Base-by-base conservation (phyloP, 1,140 invertebrate genomes). In the Heliconius congener region DNA sequence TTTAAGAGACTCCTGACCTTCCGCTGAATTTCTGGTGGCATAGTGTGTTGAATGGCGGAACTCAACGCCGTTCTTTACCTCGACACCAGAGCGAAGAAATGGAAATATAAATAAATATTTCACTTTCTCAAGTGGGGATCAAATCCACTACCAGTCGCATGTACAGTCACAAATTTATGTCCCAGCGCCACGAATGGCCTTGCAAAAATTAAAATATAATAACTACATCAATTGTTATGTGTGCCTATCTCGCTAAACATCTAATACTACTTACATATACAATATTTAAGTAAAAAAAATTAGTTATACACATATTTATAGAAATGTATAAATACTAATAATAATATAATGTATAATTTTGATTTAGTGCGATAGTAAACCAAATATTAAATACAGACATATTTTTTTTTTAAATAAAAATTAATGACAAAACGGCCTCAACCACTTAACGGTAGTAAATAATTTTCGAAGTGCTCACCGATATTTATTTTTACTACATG, bases 391-490 rank as follows among this genome's bases (percentile, higher is more conserved):
- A 27, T 2, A 57, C 19, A 9, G 3, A 23, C 55, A 57, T 66
- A 66, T 66, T 1, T 57, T 30, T 30, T 60, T 27, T 66, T 66
- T 30, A 1, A 30, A 66, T 66, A 30, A 66, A 27, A 66, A 66
- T 27, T 66, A 66, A 66, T 66, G 60, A 66, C 27, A 66, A 30
- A 27, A 11, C 30, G 5, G 60, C 5, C 27, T 23, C 16, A 30
- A 66, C 52, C 13, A 77, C n/a, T n/a, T 30, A 71, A 70, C 23
- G 74, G 74, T 76, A 8, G 16, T 60, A 78, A 78, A 78, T 37
- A 52, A 39, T 66, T 66, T 30, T 16, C 60, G 60, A 66, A 27
- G 27, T 9, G 60, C 42, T 39, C 19, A n/a, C 71, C 42, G n/a
- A 66, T 16, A 46, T 78, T 73, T 66, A 73, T 66, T 73, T 75